Conservation (phyloP, 1,140 invertebrate species). For the Danaus plexippus region DNA sequence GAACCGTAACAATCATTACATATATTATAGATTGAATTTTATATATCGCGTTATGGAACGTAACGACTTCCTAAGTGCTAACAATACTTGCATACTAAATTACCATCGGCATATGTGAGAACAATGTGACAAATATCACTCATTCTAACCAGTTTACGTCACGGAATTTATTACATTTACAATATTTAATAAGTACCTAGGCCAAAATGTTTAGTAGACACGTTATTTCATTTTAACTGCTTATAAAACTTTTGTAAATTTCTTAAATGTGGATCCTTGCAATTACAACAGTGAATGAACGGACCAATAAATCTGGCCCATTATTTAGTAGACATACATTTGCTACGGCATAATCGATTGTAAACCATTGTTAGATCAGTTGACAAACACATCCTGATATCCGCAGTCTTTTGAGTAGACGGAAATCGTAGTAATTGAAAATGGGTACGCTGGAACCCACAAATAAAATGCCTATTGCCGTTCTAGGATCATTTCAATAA, state of each 20-base stretch:
- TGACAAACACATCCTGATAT: constrained; percentile 39
- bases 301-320: constrained; percentile 24
- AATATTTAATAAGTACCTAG: too few species aligned
- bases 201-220: too few species aligned
- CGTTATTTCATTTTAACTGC: too few species aligned
- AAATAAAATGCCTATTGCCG: constrained; percentile 49
- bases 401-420: constrained; percentile 49
- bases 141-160: too few species aligned
- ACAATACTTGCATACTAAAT: constrained; percentile 42
- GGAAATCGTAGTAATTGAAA: constrained; percentile 63
- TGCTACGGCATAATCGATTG: constrained; percentile 35
- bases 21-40: constrained; percentile 16
- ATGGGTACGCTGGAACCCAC: constrained; percentile 51
- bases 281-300: constrained; percentile 21
- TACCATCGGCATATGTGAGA: constrained; percentile 20
- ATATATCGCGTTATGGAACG: constrained; percentile 20
- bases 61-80: constrained; percentile 50
- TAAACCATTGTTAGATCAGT: constrained; percentile 26
- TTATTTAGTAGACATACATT: constrained; percentile 40
- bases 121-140: too few species aligned
- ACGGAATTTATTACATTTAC: too few species aligned
- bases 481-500: constrained; percentile 67
- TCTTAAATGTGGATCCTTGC: constrained; percentile 17
- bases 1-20: constrained; percentile 44
- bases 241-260: too few species aligned